These are phyloP conservation scores for Nibea coibor DNA, from an alignment of 2,113 vertebrate genomes.

Conservation along the genomic window DNA sequence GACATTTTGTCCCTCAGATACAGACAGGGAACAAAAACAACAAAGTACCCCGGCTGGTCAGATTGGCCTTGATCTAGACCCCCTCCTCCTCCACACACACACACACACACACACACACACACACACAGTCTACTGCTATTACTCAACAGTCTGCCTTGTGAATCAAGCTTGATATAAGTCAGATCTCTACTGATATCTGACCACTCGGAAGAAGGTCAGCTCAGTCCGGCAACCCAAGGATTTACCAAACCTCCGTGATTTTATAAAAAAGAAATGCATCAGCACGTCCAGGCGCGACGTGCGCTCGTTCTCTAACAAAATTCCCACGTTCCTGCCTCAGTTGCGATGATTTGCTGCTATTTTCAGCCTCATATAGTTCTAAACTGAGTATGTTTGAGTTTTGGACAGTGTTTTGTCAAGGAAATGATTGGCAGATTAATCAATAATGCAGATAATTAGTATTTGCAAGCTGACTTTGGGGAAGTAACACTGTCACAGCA, in stretches of 20 bases:
- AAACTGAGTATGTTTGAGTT: too few relatives aligned
- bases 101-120: not conserved
- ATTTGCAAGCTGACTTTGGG: not conserved
- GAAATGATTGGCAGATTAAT: not conserved
- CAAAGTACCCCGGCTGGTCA: constrained; percentile 20
- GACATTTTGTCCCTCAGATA: constrained; percentile 76
- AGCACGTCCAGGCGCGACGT: not conserved
- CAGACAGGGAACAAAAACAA: constrained; percentile 67
- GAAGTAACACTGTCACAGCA: not conserved
- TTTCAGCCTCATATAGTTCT: not conserved
- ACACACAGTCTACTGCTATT: not conserved
- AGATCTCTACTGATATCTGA: not conserved
- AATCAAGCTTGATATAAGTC: not conserved
- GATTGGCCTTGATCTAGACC: constrained; percentile 69
- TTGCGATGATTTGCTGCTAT: not conserved
- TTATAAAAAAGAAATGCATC: not conserved
- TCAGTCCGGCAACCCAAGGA: not conserved
- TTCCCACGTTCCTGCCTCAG: too few relatives aligned
- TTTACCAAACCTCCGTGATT: not conserved
- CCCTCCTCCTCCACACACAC: not conserved
- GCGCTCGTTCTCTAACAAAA: too few relatives aligned
- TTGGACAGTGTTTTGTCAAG: not conserved
- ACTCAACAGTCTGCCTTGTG: not conserved
- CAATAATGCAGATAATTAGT: not conserved
- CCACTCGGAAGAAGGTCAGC: not conserved